These are phyloP conservation scores for Lethenteron reissneri DNA, from an alignment of 2,113 vertebrate species.

Conservation along the genomic window DNA sequence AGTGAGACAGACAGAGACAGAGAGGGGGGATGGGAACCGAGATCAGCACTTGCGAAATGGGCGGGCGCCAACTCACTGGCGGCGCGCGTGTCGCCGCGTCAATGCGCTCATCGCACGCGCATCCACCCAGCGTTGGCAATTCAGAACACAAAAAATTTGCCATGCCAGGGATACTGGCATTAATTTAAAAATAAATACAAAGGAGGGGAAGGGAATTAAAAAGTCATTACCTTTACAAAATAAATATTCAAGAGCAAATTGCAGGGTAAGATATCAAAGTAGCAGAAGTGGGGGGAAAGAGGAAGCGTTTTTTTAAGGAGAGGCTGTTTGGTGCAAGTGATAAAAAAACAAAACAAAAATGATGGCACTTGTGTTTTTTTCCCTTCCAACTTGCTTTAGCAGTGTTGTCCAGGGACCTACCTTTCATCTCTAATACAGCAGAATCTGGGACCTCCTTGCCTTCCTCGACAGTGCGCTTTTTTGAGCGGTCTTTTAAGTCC, in stretches of 20 bases:
- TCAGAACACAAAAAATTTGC: constrained; percentile 13
- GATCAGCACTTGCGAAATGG: constrained; percentile 1
- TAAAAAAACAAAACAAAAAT: constrained; percentile 10
- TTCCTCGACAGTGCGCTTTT: constrained; percentile 77
- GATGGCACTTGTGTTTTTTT: constrained; percentile 10
- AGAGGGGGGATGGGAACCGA: background rate
- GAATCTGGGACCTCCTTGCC: constrained; percentile 86
- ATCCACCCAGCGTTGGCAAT: constrained; percentile 16
- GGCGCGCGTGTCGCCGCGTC: background rate
- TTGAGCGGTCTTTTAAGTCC: constrained; percentile 68
- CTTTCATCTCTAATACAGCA: constrained; percentile 92
- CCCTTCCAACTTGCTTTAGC: constrained; percentile 21
- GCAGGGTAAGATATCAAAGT: constrained; percentile 27
- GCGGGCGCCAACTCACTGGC: background rate
- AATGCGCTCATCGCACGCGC: background rate
- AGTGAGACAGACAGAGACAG: constrained; percentile 1
- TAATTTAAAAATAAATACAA: constrained; percentile 4
- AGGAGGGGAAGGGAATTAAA: constrained; percentile 10
- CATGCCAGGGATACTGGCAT: constrained; percentile 7
- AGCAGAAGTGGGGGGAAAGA: too few relatives aligned
- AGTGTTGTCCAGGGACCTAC: constrained; percentile 26
- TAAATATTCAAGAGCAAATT: constrained; percentile 11
- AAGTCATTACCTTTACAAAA: constrained; percentile 9
- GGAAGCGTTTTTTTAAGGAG: too few relatives aligned
- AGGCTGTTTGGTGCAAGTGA: constrained; percentile 19